Base-by-base conservation (phyloP, 2,113 vertebrate genomes). In the Rafetus swinhoei region DNA sequence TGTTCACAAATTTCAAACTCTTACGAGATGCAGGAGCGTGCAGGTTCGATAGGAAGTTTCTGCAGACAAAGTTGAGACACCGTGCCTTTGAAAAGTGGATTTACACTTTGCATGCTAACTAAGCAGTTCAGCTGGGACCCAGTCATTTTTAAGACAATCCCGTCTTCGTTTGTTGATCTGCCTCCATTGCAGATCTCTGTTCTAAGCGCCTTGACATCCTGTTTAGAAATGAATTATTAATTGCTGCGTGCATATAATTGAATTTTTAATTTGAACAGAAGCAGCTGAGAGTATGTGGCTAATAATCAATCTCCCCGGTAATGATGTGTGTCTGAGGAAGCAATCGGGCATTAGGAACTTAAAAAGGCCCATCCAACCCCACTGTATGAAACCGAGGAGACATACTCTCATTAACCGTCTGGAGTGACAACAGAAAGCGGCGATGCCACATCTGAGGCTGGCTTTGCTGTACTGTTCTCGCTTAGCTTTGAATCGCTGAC, bases 221-320 rank as follows among this genome's bases (percentile, higher is more conserved):
- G 86, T 93, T 96, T 97, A 93, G 88, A 88, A 97, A 95, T 94
- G 79, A n/a, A 96, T 92, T 96, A 97, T 90, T 89, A 96, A 96
- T 93, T 94, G 85, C 88, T 93, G 82, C 79, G 54, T 86, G 91
- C 85, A 79, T 89, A 86, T 69, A 45, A 90, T 90, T 94, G 90
- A 83, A 90, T 53, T 87, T 95, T 96, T 95, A 94, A 94, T 97
- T 93, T 95, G 84, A 92, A 92, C 72, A 86, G 93, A 91, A 88
- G 35, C 27, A 86, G 81, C 87, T 86, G 82, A 91, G 50, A 90
- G 74, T 56, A 90, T 59, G 32, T 0, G 0, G 94, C 83, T 56
- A 90, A 76, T 81, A 95, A 96, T 93, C 85, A 93, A 12, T 85
- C 87, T 90, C 53, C 39, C 56, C 92, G 81, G 81, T 93, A 79